A percentile compares a stretch with the other conserved stretches of the same genome.
Evolutionary conservation across 2,113 vertebrate species (phyloP).

Genomic region (Varanus salvator): DNA sequence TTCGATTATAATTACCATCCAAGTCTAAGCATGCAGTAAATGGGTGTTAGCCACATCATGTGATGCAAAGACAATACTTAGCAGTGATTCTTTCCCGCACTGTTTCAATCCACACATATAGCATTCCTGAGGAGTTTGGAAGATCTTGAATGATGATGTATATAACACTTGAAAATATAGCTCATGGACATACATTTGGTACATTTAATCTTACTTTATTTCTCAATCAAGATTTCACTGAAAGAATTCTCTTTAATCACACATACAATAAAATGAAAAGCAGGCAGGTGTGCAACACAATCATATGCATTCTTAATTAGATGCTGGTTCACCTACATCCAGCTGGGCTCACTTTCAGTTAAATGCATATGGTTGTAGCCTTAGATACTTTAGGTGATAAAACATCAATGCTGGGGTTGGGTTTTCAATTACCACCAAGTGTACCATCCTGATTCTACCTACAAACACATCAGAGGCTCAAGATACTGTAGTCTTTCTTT

Average conservation of each 20-base stretch:
- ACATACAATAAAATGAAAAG: neutral
- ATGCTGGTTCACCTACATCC: neutral
- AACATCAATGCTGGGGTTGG: neutral
- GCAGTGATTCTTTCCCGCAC: conserved; percentile 49
- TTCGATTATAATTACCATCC: conserved; percentile 83
- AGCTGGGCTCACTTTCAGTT: neutral
- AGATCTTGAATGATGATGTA: conserved; percentile 42
- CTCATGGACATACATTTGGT: neutral
- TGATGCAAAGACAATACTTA: conserved; percentile 67
- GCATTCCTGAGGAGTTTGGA: conserved; percentile 53
- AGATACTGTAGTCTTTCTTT: neutral
- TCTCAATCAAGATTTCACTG: neutral
- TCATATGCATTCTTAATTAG: neutral
- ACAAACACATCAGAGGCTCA: neutral
- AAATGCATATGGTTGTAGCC: neutral
- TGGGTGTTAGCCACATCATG: conserved; percentile 78
- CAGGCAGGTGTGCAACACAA: neutral
- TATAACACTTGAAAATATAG: rapidly evolving
- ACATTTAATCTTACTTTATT: neutral
- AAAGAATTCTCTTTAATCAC: neutral
- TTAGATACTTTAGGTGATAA: conserved; percentile 3
- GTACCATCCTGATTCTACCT: neutral
- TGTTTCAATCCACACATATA: conserved; percentile 47
- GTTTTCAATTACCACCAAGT: neutral
- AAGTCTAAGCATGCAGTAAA: conserved; percentile 79